These are phyloP conservation scores for Acanthurus leucopareius DNA, from an alignment of 2,797 vertebrate genomes.

Conservation along the genomic window DNA sequence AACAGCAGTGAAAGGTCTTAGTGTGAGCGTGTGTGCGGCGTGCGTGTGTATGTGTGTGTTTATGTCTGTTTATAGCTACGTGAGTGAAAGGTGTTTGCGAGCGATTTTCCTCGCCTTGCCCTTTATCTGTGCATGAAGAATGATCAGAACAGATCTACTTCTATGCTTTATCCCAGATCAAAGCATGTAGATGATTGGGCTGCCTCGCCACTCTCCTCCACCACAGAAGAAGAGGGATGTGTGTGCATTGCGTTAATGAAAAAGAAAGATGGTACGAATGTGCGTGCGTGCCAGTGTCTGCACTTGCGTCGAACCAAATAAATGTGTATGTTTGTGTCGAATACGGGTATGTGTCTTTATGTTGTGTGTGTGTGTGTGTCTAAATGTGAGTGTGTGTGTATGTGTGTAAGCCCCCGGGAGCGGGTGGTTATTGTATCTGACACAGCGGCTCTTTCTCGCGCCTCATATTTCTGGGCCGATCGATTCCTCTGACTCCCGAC, in stretches of 20 bases:
- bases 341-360: constrained; percentile 66
- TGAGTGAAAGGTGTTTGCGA: constrained; percentile 81
- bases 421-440: constrained; percentile 97
- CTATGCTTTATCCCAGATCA: constrained; percentile 77
- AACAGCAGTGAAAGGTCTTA: constrained; percentile 89
- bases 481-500: constrained; percentile 98
- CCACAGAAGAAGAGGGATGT: constrained; percentile 70
- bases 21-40: constrained; percentile 66
- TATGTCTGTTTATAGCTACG: constrained; percentile 83
- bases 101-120: constrained; percentile 81
- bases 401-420: constrained; percentile 89
- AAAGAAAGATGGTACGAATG: constrained; percentile 71
- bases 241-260: constrained; percentile 73
- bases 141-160: constrained; percentile 78
- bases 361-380: constrained; percentile 61
- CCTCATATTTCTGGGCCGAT: constrained; percentile 98
- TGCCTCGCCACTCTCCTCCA: constrained; percentile 56
- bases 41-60: constrained; percentile 67
- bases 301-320: constrained; percentile 75
- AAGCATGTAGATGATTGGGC: constrained; percentile 80
- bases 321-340: constrained; percentile 74
- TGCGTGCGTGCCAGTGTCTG: constrained; percentile 68
- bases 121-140: constrained; percentile 84
- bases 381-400: constrained; percentile 47
- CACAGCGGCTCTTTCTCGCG: constrained; percentile 93